Conservation (phyloP, 2,888 invertebrate species). For the Lasiommata megera region DNA sequence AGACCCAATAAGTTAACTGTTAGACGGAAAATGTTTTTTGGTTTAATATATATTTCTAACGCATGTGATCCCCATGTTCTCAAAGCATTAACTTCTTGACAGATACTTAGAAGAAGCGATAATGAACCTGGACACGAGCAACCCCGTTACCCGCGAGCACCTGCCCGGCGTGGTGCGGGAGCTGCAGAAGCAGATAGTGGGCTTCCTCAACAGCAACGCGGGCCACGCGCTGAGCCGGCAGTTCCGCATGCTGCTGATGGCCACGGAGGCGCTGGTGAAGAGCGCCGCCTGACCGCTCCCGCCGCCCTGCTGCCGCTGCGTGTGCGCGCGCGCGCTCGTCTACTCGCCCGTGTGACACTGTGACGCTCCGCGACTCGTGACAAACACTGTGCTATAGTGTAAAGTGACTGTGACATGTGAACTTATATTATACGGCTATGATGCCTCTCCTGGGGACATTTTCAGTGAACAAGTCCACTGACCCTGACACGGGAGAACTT, state of each 20-base stretch:
- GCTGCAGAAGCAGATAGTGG: conserved; percentile 87
- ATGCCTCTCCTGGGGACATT: no score
- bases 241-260: conserved; percentile 88
- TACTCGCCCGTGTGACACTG: not conserved
- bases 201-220: conserved; percentile 85
- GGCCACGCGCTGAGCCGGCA: conserved; percentile 83
- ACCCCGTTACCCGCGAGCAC: conserved; percentile 91
- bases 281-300: conserved; percentile 51
- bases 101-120: conserved; percentile 95
- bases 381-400: not conserved
- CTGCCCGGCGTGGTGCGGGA: conserved; percentile 89
- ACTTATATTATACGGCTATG: no score
- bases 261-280: conserved; percentile 80
- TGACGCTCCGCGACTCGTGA: not conserved
- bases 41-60: no score
- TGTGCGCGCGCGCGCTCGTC: not conserved
- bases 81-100: no score
- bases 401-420: not conserved
- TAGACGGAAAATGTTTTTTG: no score
- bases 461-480: no score
- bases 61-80: no score
- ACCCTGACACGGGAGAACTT: no score
- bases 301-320: conserved; percentile 23
- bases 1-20: no score
- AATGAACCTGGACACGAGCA: conserved; percentile 88